Conservation (phyloP, 2,797 vertebrate species). For the Phoebastria nigripes region DNA sequence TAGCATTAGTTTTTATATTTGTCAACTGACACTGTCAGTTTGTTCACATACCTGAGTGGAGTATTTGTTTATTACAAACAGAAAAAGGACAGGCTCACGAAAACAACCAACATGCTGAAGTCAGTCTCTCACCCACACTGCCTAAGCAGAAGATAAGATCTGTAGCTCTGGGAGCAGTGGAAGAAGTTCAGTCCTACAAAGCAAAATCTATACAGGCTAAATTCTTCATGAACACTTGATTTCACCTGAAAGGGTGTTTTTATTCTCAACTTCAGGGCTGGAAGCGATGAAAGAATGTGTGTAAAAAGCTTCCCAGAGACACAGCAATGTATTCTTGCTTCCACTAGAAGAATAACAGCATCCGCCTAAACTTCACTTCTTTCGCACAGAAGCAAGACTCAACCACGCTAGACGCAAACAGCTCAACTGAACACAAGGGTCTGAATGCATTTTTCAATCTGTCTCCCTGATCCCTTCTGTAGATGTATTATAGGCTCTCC, state of each 20-base stretch:
- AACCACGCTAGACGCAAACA: not conserved
- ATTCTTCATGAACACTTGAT: not conserved
- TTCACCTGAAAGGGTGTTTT: conserved; percentile 12
- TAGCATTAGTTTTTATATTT: not conserved
- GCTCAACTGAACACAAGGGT: not conserved
- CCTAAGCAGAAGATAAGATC: not conserved
- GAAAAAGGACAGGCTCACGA: not conserved
- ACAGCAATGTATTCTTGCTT: not conserved
- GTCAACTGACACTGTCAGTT: not conserved
- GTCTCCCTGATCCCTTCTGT: not conserved
- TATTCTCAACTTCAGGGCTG: not conserved
- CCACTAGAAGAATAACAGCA: not conserved
- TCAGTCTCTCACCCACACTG: not conserved
- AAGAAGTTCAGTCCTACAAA: not conserved
- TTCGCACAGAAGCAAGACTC: not conserved
- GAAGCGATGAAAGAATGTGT: not conserved
- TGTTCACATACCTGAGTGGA: not conserved
- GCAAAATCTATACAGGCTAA: not conserved
- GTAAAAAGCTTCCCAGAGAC: not conserved
- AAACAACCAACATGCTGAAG: not conserved
- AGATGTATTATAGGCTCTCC: not conserved
- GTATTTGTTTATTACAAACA: not conserved
- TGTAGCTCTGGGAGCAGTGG: not conserved
- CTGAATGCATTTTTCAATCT: not conserved
- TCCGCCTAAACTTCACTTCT: not conserved